Conservation (phyloP, 2,888 invertebrate genomes). For the Serrognathus titanus region DNA sequence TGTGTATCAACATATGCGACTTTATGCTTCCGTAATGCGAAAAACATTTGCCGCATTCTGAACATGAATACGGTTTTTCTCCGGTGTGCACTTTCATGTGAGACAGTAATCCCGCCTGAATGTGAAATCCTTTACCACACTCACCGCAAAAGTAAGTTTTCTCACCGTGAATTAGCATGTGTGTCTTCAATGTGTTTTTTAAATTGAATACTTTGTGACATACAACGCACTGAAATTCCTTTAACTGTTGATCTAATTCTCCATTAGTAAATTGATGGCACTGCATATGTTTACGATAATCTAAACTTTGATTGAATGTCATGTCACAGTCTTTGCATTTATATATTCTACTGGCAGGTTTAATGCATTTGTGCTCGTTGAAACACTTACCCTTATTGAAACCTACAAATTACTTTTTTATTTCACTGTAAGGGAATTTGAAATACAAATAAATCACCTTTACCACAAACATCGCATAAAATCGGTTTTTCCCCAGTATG, state of each 20-base stretch:
- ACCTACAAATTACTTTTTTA: no score
- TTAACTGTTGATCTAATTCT: background rate
- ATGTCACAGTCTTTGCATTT: constrained; percentile 19
- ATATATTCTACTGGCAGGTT: constrained; percentile 7
- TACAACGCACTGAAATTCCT: constrained; percentile 4
- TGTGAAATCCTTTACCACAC: constrained; percentile 20
- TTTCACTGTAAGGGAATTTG: no score
- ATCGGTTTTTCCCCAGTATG: constrained; percentile 2
- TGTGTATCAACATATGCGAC: constrained; percentile 38
- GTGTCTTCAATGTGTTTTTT: background rate
- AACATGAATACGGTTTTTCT: constrained; percentile 36
- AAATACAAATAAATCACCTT: no score
- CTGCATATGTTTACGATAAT: background rate
- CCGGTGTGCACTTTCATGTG: constrained; percentile 35
- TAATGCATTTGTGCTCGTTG: no score
- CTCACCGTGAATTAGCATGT: constrained; percentile 8
- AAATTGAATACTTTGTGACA: constrained; percentile 6
- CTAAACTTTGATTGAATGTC: constrained; percentile 11
- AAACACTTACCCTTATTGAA: no score
- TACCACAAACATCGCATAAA: no score
- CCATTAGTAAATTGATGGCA: background rate
- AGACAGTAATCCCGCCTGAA: constrained; percentile 6
- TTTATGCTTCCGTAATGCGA: constrained; percentile 20
- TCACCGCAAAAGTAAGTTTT: constrained; percentile 18
- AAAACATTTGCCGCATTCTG: constrained; percentile 32